A percentile compares a stretch with the other conserved stretches of the same genome.
These are phyloP conservation scores for Collichthys lucidus DNA, from an alignment of 2,113 vertebrate species.

Conservation along the genomic window DNA sequence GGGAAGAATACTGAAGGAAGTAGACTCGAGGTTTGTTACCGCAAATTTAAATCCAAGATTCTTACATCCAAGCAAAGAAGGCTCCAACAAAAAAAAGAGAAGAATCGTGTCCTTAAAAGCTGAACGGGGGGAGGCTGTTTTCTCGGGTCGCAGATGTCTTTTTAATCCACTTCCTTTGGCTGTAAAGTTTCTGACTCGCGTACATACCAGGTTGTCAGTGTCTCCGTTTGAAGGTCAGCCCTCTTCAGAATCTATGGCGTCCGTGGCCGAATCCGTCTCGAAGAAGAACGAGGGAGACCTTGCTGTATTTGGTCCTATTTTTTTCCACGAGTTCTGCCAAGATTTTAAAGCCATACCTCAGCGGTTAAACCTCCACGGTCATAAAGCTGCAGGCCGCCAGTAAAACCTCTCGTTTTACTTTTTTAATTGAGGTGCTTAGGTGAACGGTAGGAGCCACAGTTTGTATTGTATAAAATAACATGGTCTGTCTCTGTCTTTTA, in stretches of 20 bases:
- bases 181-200: constrained; percentile 31
- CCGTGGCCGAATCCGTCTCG: constrained; percentile 20
- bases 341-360: constrained; percentile 63
- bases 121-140: constrained; percentile 18
- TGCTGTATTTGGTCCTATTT: constrained; percentile 39
- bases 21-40: not conserved
- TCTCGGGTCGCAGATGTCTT: not conserved
- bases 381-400: constrained; percentile 60
- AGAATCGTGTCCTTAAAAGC: constrained; percentile 12
- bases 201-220: constrained; percentile 37
- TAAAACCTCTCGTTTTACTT: constrained; percentile 67
- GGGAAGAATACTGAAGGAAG: not conserved
- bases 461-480: constrained; percentile 56
- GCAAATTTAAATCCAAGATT: not conserved
- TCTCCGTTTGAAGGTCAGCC: constrained; percentile 46
- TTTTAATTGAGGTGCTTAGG: constrained; percentile 60
- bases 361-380: constrained; percentile 42
- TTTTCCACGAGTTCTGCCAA: constrained; percentile 77
- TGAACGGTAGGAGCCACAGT: constrained; percentile 41
- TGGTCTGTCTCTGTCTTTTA: constrained; percentile 23
- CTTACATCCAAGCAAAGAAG: not conserved
- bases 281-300: constrained; percentile 40
- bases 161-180: constrained; percentile 34
- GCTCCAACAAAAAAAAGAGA: not conserved
- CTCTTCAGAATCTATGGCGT: constrained; percentile 4